Percentiles rank a stretch among this genome's conserved stretches.
Conservation (phyloP, 1,140 invertebrate genomes). For the Hypsibius dujardini region DNA sequence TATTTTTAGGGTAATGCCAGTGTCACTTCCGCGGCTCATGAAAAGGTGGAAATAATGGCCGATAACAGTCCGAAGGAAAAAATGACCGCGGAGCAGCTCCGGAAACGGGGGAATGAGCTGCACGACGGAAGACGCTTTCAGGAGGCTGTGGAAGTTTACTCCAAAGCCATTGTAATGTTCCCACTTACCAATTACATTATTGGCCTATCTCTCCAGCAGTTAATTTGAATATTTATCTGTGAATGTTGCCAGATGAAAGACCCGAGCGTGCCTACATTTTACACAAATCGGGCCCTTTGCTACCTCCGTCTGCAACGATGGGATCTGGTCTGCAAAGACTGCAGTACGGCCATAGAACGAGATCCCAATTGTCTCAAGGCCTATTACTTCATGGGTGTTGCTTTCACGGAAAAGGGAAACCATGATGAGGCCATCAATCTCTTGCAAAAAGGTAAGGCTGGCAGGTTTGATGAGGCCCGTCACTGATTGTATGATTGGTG, state of each 20-base stretch:
- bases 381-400: constrained; percentile 84
- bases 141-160: constrained; percentile 77
- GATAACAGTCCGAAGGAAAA: constrained; percentile 21
- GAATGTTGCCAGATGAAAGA: constrained; percentile 65
- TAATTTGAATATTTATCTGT: too few relatives aligned
- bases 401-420: constrained; percentile 59
- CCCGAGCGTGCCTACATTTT: constrained; percentile 72
- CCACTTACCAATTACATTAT: too few relatives aligned
- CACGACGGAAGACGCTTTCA: constrained; percentile 75
- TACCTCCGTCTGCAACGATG: constrained; percentile 66
- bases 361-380: constrained; percentile 74
- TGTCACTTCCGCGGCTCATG: neutral
- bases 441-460: constrained; percentile 58
- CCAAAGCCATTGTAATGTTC: constrained; percentile 87
- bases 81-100: constrained; percentile 67
- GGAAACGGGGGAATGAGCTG: constrained; percentile 81
- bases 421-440: constrained; percentile 89
- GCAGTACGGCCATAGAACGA: constrained; percentile 62
- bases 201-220: too few relatives aligned
- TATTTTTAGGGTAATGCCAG: constrained; percentile 15
- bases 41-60: constrained; percentile 12
- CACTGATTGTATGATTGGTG: too few relatives aligned
- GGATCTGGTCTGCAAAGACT: constrained; percentile 73
- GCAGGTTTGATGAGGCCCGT: neutral
- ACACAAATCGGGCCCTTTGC: constrained; percentile 87